Evolutionary conservation across 2,113 vertebrate species (phyloP).

Genomic region (Jacana jacana): DNA sequence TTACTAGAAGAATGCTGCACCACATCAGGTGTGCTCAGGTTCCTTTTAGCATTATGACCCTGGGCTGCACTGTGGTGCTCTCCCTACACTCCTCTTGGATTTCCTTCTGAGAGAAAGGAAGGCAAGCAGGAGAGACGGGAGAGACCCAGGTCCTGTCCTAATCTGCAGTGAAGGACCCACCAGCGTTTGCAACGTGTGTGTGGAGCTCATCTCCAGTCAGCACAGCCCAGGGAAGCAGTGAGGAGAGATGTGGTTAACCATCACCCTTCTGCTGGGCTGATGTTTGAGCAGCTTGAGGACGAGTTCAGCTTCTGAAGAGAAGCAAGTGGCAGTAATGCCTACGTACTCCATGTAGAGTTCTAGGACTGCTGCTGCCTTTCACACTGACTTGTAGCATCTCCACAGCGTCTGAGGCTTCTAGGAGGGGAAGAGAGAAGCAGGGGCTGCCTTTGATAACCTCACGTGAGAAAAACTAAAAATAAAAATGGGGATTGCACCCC

Average conservation of each 20-base stretch:
- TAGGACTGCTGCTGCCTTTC: neutral
- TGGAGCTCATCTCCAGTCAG: neutral
- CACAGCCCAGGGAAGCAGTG: neutral
- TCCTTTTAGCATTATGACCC: accelerated
- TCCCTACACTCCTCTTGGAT: neutral
- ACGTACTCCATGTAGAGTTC: accelerated
- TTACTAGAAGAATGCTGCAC: neutral
- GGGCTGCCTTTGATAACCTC: neutral
- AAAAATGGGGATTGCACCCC: neutral
- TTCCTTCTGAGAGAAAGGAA: neutral
- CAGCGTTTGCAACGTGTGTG: accelerated
- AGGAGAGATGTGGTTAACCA: accelerated
- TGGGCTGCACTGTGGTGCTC: neutral
- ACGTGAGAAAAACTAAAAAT: neutral
- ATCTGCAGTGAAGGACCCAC: too few relatives aligned
- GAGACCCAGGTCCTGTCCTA: neutral
- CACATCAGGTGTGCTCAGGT: neutral
- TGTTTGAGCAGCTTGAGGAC: neutral
- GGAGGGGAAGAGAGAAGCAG: neutral
- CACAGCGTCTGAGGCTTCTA: neutral
- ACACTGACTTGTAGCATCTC: neutral
- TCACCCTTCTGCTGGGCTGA: neutral
- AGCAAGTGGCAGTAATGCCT: neutral
- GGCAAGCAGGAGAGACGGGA: neutral
- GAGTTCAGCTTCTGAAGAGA: neutral